A percentile compares a stretch with the other conserved stretches of the same genome.
Conservation (phyloP, 2,113 vertebrate species). For the Genyomyrus donnyi region DNA sequence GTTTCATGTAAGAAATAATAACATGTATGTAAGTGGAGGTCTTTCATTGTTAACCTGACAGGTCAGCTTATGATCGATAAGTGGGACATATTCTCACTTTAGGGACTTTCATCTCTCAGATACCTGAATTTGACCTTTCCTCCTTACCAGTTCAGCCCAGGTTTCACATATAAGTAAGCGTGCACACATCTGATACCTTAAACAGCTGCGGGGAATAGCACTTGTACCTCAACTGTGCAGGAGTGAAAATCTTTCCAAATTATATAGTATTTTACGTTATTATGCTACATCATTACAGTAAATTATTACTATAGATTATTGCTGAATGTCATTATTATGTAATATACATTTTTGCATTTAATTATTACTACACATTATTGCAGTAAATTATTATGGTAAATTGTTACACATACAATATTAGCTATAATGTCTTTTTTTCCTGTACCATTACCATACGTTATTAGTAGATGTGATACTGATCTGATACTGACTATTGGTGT, state of each 20-base stretch:
- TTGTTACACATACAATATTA: background rate
- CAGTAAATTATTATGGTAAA: background rate
- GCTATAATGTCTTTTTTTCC: background rate
- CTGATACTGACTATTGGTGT: background rate
- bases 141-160: conserved; percentile 55
- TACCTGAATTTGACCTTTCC: conserved; percentile 59
- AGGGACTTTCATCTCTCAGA: background rate
- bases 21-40: background rate
- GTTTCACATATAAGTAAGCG: conserved; percentile 51
- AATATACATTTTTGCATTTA: background rate
- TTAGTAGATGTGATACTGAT: background rate
- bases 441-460: background rate
- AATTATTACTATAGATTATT: background rate
- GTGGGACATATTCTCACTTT: background rate
- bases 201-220: conserved; percentile 33
- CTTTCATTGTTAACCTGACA: background rate
- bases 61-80: background rate
- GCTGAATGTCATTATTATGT: background rate
- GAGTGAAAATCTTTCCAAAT: background rate
- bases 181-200: conserved; percentile 56
- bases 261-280: background rate
- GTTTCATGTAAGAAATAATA: conserved; percentile 2
- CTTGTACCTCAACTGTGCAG: background rate
- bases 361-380: background rate
- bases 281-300: background rate